Conservation (phyloP, 2,888 invertebrate genomes). For the Cybosia mesomella region DNA sequence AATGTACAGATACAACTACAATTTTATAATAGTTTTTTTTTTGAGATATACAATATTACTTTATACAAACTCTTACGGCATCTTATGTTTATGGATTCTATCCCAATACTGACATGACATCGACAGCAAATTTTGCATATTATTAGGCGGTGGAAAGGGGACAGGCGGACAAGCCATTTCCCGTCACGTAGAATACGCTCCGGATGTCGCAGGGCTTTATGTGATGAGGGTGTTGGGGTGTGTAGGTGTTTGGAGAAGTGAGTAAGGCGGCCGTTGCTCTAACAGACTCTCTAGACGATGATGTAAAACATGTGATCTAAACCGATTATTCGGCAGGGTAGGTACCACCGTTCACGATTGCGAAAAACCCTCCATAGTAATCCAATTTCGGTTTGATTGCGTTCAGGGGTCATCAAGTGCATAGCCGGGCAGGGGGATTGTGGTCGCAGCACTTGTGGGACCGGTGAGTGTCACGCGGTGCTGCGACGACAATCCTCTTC, state of each 20-base stretch:
- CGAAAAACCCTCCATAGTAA: too few relatives aligned
- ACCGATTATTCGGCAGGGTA: too few relatives aligned
- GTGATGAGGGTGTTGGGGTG: constrained; percentile 3
- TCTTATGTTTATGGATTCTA: neutral
- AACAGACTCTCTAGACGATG: neutral
- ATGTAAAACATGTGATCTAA: neutral
- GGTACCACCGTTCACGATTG: too few relatives aligned
- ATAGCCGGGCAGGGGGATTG: too few relatives aligned
- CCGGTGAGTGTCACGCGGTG: too few relatives aligned
- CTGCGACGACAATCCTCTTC: too few relatives aligned
- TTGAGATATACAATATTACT: neutral
- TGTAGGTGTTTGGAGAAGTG: neutral
- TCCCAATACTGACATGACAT: neutral
- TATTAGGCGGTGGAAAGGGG: neutral
- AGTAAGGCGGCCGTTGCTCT: neutral
- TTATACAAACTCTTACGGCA: neutral
- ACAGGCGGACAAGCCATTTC: neutral
- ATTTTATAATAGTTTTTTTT: too few relatives aligned
- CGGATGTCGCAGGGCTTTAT: constrained; percentile 2
- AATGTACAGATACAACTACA: too few relatives aligned
- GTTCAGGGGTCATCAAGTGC: too few relatives aligned
- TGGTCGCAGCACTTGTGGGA: too few relatives aligned
- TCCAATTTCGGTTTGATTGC: too few relatives aligned
- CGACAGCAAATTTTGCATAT: neutral
- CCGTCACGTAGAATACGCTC: neutral